A percentile compares a stretch with the other conserved stretches of the same genome.
phyloP scores from a whole-genome alignment of 2,113 vertebrate genomes.

The Leucosticte australis region DNA sequence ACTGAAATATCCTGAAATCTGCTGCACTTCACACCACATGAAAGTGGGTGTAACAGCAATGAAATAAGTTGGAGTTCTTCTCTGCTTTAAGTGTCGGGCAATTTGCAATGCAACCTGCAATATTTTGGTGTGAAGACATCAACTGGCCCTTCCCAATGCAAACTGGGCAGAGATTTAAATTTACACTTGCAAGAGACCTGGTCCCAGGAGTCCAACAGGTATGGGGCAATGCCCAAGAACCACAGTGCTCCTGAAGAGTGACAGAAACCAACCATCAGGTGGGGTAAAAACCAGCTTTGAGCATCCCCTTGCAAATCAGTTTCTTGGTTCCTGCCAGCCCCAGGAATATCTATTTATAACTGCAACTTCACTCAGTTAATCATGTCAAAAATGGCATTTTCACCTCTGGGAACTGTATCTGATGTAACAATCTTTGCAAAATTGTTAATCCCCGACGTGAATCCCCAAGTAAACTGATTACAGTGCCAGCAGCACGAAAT shows the following conservation, averaged over 20 bases:
- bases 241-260: background rate
- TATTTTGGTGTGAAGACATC: slow-evolving; percentile 22
- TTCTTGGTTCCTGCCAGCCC: background rate
- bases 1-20: slow-evolving; percentile 58
- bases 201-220: background rate
- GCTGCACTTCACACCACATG: slow-evolving; percentile 59
- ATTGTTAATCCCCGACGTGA: slow-evolving; percentile 24
- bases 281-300: background rate
- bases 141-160: background rate
- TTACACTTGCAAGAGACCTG: background rate
- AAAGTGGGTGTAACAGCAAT: slow-evolving; percentile 56
- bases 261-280: background rate
- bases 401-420: slow-evolving; percentile 3
- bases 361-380: slow-evolving; percentile 14
- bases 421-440: background rate
- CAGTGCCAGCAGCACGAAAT: accelerated
- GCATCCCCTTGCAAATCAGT: background rate
- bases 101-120: slow-evolving; percentile 25
- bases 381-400: slow-evolving; percentile 25
- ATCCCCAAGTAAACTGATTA: slow-evolving; percentile 39
- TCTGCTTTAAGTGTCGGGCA: background rate
- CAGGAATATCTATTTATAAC: slow-evolving; percentile 24
- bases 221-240: background rate
- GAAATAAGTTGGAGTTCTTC: slow-evolving; percentile 44
- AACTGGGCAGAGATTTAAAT: background rate